Evolutionary conservation across 2,888 invertebrate species (phyloP), one percentile per base, ranked within the genome.

Genomic region (Phortica magna): DNA sequence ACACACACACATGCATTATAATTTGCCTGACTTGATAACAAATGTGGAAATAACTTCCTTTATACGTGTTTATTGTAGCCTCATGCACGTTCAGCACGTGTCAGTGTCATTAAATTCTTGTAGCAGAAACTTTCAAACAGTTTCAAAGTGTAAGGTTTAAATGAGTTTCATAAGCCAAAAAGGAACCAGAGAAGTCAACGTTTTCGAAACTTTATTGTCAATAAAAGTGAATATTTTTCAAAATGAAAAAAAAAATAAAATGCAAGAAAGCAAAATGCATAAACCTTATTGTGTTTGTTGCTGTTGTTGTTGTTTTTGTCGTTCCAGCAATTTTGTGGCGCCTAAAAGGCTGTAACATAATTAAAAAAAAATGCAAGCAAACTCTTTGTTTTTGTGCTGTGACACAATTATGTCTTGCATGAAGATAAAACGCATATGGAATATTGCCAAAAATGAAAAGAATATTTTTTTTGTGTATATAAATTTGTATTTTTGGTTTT

Each of bases 341-440:
- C 22, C 61, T 22, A 61, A 61, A 7, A 61, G n/a, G 61, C 61
- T 61, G 31, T 19, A 61, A 61, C 61, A 19, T 61, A 61, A 22
- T 61, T 61, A 19, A 61, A 61, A 55, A 17, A 31, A 31, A 31
- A 4, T 31, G 3, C 2, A 31, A 31, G 3, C 1, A 31, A 31
- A 31, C 31, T 31, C 31, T 31, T 31, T 31, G 31, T 31, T 31
- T 31, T 31, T 31, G 31, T 31, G 31, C 31, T 31, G 31, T 31
- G 31, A 31, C 31, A 31, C 31, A 31, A 31, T 31, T 31, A 31
- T 31, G 31, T 31, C 31, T 31, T 31, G 31, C 31, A 31, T 31
- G 31, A 31, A 31, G 31, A 31, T 31, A 31, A 31, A 31, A 31
- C 5, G 31, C 31, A 55, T 55, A 7, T 55, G 55, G 17, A 55